These are phyloP conservation scores for Cydia strobilella DNA, from an alignment of 1,140 invertebrate genomes.

Conservation along the genomic window DNA sequence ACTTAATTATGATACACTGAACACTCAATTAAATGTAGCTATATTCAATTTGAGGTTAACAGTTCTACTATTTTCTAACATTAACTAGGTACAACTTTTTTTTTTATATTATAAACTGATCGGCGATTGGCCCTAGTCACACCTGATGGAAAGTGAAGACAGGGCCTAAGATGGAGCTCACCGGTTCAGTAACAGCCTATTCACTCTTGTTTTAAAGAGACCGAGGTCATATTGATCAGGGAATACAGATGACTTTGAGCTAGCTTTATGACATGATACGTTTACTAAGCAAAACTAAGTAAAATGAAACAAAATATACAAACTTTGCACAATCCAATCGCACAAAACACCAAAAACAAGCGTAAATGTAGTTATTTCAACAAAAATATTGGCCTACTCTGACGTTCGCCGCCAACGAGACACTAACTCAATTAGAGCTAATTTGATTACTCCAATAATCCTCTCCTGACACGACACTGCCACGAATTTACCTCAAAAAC, in stretches of 20 bases:
- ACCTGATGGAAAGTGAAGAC: too few species aligned
- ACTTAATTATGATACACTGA: too few species aligned
- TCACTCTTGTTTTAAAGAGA: too few species aligned
- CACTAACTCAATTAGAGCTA: constrained; percentile 74
- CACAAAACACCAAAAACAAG: constrained; percentile 22
- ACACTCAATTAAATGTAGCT: neutral
- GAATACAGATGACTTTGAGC: too few species aligned
- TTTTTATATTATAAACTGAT: too few species aligned
- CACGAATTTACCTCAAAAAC: constrained; percentile 38
- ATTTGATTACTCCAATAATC: constrained; percentile 69
- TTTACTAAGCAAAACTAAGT: neutral
- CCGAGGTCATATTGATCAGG: too few species aligned
- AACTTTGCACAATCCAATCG: constrained; percentile 15
- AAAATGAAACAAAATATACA: constrained; percentile 2
- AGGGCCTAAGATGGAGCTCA: too few species aligned
- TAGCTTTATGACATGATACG: neutral
- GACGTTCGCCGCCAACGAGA: constrained; percentile 40
- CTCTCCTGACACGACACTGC: constrained; percentile 36
- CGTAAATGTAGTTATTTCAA: constrained; percentile 18
- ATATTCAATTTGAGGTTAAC: neutral
- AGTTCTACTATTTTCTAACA: neutral
- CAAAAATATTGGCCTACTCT: constrained; percentile 44
- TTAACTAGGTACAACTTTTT: neutral
- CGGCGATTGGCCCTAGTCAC: too few species aligned
- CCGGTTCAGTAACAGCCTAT: too few species aligned